phyloP scores from a whole-genome alignment of 2,113 vertebrate species.

The Prietella phreatophila region DNA sequence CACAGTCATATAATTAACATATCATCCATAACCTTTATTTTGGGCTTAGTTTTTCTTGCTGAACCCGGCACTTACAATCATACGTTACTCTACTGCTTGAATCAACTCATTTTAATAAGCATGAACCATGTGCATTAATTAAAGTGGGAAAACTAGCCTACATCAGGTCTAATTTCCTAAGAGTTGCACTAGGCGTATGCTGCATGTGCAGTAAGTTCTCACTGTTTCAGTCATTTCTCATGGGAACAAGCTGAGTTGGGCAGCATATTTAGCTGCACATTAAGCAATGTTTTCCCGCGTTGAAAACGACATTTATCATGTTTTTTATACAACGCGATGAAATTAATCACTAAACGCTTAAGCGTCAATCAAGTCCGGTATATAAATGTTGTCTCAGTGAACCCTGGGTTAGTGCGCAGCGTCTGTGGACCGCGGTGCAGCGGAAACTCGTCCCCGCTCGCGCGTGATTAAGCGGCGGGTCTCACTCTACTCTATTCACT shows the following conservation, averaged over 20 bases:
- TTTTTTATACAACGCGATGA: slow-evolving; percentile 52
- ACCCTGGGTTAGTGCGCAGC: not conserved
- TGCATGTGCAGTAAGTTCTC: not conserved
- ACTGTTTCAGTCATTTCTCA: not conserved
- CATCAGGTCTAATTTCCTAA: not conserved
- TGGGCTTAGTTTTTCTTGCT: not conserved
- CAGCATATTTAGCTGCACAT: slow-evolving; percentile 14
- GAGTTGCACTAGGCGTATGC: not conserved
- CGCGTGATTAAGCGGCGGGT: slow-evolving; percentile 82
- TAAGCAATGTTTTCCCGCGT: not conserved
- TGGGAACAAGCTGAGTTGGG: not conserved
- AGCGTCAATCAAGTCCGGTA: slow-evolving; percentile 86
- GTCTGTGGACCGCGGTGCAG: not conserved
- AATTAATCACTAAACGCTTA: slow-evolving; percentile 83
- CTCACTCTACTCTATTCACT: slow-evolving; percentile 61
- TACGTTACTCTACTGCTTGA: not conserved
- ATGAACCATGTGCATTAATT: not conserved
- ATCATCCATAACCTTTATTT: no score
- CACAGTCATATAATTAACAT: not conserved
- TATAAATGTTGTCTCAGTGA: slow-evolving; percentile 77
- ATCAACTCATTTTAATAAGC: not conserved
- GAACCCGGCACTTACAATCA: not conserved
- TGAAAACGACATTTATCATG: slow-evolving; percentile 42
- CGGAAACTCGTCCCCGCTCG: not conserved
- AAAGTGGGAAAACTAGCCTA: not conserved